Base-by-base conservation (phyloP, 2,113 vertebrate species). In the Fulmarus glacialis region DNA sequence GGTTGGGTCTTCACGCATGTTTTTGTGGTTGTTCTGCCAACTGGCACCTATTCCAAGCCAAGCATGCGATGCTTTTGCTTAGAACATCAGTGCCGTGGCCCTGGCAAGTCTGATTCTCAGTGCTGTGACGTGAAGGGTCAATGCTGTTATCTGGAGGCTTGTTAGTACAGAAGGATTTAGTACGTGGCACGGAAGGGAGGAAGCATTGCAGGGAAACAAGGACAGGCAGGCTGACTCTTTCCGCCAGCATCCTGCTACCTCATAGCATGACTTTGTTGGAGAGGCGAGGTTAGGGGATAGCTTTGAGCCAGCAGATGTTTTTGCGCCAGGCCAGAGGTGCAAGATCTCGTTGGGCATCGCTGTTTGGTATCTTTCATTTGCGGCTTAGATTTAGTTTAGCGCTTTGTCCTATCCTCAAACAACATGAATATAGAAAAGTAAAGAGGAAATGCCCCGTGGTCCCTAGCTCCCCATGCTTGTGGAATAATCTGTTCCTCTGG, bases 401-500 rank as follows among this genome's bases (percentile, higher is more conserved):
- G 1, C 34, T 79, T 47, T 26, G 8, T 38, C 42, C 47, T 68
- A 6, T 68, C 30, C 43, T 86, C 43, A 30, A 52, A 14, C 40
- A 83, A 40, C 11, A 13, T 1, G 6, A 52, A 6, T 50, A 7
- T 11, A 52, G 45, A 64, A 68, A 73, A 16, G 26, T 59, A 12
- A 70, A 59, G 85, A 75, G 55, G 50, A 87, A 81, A 82, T 59
- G 56, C 42, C 53, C 32, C 5, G 6, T 83, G 68, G 38, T 78
- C 34, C 9, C 38, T 47, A 24, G 5, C 15, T 93, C 11, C 15
- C 20, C 9, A 8, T 42, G 60, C 73, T 63, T 70, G 40, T 79
- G 45, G 32, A 79, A 83, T 83, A 74, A 79, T 90, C 55, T 79
- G 50, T 77, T 95, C 59, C 15, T 92, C 79, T 47, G 64, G 56